Base-by-base conservation (phyloP, 1,140 invertebrate species). In the Hycleus phaleratus region DNA sequence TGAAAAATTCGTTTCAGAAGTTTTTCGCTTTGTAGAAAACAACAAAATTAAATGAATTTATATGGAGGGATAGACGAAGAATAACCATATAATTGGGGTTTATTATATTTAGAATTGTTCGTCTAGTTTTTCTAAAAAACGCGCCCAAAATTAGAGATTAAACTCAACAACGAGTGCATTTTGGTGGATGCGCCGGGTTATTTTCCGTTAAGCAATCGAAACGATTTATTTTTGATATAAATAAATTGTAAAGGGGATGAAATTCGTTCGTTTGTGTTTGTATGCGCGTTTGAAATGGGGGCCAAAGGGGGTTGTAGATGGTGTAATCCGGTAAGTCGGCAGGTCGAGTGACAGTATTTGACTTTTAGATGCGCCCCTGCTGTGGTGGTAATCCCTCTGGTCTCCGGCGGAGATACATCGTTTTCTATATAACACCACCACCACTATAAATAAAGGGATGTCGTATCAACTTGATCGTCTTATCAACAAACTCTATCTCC, bases 301-400 rank as follows among this genome's bases (percentile, higher is more conserved):
- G 54, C 46, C 18, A 18, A 32, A 32, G 7, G 48, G 53, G 55
- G 58, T 50, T 45, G 49, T 60, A 26, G 45, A 38, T 46, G 59
- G 57, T 59, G 32, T 32, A 32, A 32, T 52, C 57, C 43, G 46
- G 26, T 48, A 56, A 67, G 56, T 59, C 60, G 51, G 56, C 40
- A 59, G 60, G 61, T 62, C 57, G 65, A 61, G 57, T 59, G 59
- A 62, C 61, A 62, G 61, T 55, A 67, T 67, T 67, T 65, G 65
- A 67, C 65, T 67, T 67, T 65, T 62, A 67, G 65, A 67, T 67
- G 63, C 51, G 56, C 65, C 44, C 65, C 63, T 46, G 65, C 50
- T 26, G 65, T 9, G 62, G 7, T 38, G 32, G 44, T 55, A 55
- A 55, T 55, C 52, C 52, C 26, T 25, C 32, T 25, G 38, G 51